Base-by-base conservation (phyloP, 2,888 invertebrate genomes). In the Scaptodrosophila latifasciaeformis region DNA sequence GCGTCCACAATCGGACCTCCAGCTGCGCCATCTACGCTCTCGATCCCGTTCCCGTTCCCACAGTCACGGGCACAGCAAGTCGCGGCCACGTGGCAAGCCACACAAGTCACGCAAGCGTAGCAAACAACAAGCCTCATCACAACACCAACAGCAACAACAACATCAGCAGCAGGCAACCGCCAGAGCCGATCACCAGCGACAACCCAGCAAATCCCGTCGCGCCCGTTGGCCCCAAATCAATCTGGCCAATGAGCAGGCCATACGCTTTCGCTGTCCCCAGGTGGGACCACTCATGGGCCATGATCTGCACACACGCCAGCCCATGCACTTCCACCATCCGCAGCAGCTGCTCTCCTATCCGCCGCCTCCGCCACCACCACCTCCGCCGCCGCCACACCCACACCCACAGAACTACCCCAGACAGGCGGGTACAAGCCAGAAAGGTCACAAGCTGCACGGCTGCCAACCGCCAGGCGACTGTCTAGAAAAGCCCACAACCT, bases 201-300 rank as follows among this genome's bases (percentile, higher is more conserved):
- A 42, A 9, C 15, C 7, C 37, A 37, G 37, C 37, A 37, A 37
- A 10, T 17, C 15, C 37, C 37, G 2, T 7, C 13, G 40, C 51
- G 45, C 49, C 2, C 65, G 65, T 24, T 70, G 76, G 67, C 67
- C 70, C n/a, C 75, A 81, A 55, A 60, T 81, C 37, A 82, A 72
- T 54, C 67, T 67, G 21, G 82, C 75, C 75, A 85, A 79, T 58
- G 83, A 80, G 65, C 75, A 82, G 65, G 86, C 84, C 17, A 84
- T 83, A 56, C 79, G 83, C 40, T 84, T 84, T 49, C 84, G 84
- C 37, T 84, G 85, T 48, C 84, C 83, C 44, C 85, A 84, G 62
- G 84, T 84, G 51, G 84, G 83, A 15, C 83, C 84, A 44, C 83
- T 72, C 59, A 74, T 80, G 59, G 82, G 82, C 27, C 80, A 82